Evolutionary conservation across 2,797 vertebrate genomes (phyloP).

Genomic region (Salarias fasciatus): DNA sequence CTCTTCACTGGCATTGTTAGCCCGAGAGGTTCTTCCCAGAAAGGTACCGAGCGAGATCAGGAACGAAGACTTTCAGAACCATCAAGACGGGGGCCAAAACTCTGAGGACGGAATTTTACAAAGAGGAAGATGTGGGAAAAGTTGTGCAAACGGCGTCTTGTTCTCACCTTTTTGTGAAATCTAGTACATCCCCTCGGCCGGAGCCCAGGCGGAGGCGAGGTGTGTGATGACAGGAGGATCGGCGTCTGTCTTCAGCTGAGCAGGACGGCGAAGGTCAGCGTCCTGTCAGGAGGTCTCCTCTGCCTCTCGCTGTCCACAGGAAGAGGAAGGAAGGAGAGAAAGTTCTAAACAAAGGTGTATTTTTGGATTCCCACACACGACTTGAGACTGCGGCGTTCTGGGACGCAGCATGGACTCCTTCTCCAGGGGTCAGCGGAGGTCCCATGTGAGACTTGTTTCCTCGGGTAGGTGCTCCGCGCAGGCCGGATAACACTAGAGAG

Average conservation of each 20-base stretch:
- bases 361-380: conserved; percentile 55
- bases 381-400: conserved; percentile 10
- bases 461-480: conserved; percentile 68
- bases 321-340: conserved; percentile 50
- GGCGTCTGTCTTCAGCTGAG: background rate
- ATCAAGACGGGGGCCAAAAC: background rate
- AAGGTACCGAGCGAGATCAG: conserved; percentile 14
- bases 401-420: conserved; percentile 66
- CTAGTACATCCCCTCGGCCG: conserved; percentile 25
- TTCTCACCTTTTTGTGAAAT: conserved; percentile 51
- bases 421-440: conserved; percentile 41
- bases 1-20: conserved; percentile 56
- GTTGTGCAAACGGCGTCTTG: conserved; percentile 1
- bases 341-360: conserved; percentile 44
- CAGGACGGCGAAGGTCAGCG: background rate
- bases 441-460: conserved; percentile 36
- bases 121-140: conserved; percentile 30
- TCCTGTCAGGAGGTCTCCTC: conserved; percentile 3
- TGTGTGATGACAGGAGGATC: conserved; percentile 25
- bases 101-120: conserved; percentile 48
- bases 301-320: conserved; percentile 20
- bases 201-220: conserved; percentile 11
- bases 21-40: conserved; percentile 29
- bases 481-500: conserved; percentile 5
- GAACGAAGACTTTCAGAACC: background rate